Evolutionary conservation across 2,888 invertebrate genomes (phyloP).

Genomic region (Nemurella pictetii): DNA sequence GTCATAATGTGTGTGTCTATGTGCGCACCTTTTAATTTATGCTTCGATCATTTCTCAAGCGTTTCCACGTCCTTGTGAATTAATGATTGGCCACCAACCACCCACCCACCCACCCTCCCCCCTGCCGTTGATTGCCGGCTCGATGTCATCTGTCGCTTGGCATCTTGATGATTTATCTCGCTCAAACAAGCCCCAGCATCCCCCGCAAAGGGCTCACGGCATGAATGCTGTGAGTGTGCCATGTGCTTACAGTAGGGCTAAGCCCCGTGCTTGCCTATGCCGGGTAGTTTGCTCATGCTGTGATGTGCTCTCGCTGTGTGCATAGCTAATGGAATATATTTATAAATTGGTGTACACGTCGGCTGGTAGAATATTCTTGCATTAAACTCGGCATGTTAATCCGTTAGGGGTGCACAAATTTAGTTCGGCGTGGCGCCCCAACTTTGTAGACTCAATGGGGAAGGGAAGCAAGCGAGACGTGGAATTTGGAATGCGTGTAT

Average conservation of each 20-base stretch:
- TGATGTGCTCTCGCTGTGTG: background rate
- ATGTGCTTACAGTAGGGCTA: constrained; percentile 10
- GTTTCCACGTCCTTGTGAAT: background rate
- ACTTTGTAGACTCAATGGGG: too few relatives aligned
- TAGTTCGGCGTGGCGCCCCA: background rate
- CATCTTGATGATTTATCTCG: constrained; percentile 13
- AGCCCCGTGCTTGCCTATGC: background rate
- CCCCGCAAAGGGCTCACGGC: background rate
- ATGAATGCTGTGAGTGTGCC: background rate
- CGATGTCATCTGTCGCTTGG: background rate
- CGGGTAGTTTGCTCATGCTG: background rate
- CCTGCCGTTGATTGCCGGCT: background rate
- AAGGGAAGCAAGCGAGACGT: too few relatives aligned
- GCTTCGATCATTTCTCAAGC: background rate
- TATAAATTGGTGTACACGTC: background rate
- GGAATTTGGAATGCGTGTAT: too few relatives aligned
- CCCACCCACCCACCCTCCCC: background rate
- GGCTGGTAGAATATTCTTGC: background rate
- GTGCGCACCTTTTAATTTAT: background rate
- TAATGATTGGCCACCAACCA: background rate
- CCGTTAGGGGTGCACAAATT: background rate
- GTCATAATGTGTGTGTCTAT: background rate
- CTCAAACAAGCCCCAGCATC: constrained; percentile 14
- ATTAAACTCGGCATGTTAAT: background rate
- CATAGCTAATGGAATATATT: constrained; percentile 23